Conservation (phyloP, 2,113 vertebrate genomes). For the Gorilla gorilla region DNA sequence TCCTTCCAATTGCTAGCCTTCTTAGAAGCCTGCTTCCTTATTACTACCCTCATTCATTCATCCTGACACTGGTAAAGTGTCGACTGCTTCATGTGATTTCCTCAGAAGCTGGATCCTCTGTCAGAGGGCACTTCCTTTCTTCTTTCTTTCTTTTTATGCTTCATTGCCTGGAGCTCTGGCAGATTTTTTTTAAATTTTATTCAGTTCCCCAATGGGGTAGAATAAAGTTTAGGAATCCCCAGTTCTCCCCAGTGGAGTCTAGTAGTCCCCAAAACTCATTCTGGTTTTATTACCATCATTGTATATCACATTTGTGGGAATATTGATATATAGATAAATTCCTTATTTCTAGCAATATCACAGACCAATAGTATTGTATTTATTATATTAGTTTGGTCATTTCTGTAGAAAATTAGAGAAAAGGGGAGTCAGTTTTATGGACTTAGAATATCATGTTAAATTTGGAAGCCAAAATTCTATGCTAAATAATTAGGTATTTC, state of each 20-base stretch:
- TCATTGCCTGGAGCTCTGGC: not conserved
- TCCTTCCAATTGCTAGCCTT: not conserved
- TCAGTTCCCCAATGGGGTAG: not conserved
- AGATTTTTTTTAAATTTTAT: not conserved
- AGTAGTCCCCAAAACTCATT: not conserved
- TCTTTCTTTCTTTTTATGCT: not conserved
- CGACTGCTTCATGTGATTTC: not conserved
- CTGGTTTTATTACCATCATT: accelerated
- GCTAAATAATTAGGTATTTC: not conserved
- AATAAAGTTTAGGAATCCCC: not conserved
- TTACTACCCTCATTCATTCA: not conserved
- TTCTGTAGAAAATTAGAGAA: not conserved
- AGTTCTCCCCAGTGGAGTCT: not conserved
- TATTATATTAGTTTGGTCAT: not conserved
- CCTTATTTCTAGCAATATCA: not conserved
- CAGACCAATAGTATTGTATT: not conserved
- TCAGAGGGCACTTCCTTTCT: not conserved
- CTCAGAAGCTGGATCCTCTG: not conserved
- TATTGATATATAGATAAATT: not conserved
- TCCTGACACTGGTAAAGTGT: not conserved
- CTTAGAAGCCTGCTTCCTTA: not conserved
- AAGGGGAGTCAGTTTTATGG: not conserved
- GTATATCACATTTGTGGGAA: not conserved
- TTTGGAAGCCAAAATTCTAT: not conserved
- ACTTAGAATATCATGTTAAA: not conserved